Evolutionary conservation across 2,797 vertebrate species (phyloP).

Genomic region (Sylvia borin): DNA sequence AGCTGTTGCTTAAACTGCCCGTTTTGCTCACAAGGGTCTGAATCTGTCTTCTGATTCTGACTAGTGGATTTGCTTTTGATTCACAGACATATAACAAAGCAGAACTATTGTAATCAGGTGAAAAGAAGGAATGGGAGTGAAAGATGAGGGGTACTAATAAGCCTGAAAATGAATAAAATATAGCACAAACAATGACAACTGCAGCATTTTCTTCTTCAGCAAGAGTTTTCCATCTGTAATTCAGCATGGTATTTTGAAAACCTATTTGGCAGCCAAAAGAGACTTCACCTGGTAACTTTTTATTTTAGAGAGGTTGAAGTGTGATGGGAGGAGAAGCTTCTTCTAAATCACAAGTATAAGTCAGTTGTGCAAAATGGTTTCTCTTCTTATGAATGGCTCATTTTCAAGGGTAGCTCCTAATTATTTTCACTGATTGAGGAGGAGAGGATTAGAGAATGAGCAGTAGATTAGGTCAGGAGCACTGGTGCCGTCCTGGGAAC

Average conservation of each 20-base stretch:
- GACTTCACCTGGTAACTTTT: neutral
- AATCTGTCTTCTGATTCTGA: neutral
- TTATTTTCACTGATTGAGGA: neutral
- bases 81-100: neutral
- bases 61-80: neutral
- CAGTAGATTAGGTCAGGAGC: neutral
- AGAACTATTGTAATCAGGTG: neutral
- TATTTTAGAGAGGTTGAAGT: neutral
- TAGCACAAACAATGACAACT: neutral
- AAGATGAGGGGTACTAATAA: neutral
- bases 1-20: neutral
- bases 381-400: neutral
- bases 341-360: neutral
- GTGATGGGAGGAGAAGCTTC: neutral
- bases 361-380: neutral
- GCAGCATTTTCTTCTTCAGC: neutral
- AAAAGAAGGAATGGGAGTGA: neutral
- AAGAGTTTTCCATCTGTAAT: neutral
- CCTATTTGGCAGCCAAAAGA: neutral
- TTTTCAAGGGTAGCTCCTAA: neutral
- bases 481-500: neutral
- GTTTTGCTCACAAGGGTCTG: neutral
- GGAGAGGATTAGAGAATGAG: neutral
- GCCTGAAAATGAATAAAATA: neutral
- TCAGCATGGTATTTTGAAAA: neutral